Evolutionary conservation across 2,888 invertebrate genomes (phyloP), one percentile per base, ranked within the genome.

Genomic region (Dendrolimus pini): DNA sequence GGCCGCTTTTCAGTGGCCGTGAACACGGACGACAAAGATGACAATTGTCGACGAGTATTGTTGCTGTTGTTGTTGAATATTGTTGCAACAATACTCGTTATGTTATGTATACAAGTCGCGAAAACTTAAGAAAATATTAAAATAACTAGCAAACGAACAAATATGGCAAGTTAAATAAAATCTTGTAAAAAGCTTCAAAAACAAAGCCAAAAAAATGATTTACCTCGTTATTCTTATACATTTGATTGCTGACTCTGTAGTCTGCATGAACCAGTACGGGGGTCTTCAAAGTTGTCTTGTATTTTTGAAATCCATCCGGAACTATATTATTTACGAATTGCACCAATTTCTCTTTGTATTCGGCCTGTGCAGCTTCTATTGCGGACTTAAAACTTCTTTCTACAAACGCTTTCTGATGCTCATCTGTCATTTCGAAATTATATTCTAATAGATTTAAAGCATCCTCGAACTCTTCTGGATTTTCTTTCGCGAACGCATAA

Each of bases 211-310:
- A 18, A 18, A 2, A 18, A 0, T 18, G 18, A 18, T 56, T 58
- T 8, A 58, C 58, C 7, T 41, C 41, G 41, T 58, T 52, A 2
- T 7, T 47, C 41, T 53, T 58, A 52, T 58, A 47, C 58, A 58
- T 54, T 10, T 54, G 58, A 12, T 58, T 58, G 58, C 58, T 58
- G 12, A 58, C 14, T 9, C 56, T 58, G 54, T 13, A 54, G 47
- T 58, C 58, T 2, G 41, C 18, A 30, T 58, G 58, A 10, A 12
- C 3, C 1, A 58, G 47, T 9, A 56, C 58, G 6, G 41, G 10
- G 0, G 7, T n/a, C 41, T 14, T 18, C 41, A 54, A 7, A 9
- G 55, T 41, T 54, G 42, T 52, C 14, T 8, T 14, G 9, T 42
- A 42, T 42, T 58, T 52, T 30, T 9, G 2, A 54, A 58, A 7